Evolutionary conservation across 37 sponge, comb jelly and placozoan genomes (phyloP).

Genomic region (Haliclona indistincta): DNA sequence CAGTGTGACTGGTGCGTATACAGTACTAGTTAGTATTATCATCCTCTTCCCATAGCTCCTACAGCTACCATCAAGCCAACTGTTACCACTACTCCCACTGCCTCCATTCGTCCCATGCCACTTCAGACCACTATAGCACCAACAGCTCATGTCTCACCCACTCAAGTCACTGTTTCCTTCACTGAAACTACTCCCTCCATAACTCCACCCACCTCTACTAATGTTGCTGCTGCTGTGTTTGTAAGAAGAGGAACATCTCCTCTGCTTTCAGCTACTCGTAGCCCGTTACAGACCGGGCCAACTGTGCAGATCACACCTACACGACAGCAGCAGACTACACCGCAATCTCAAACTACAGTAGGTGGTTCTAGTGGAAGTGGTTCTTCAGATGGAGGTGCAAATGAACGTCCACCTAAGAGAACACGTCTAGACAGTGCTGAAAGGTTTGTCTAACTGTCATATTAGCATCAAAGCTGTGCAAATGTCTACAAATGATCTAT

Average conservation of each 20-base stretch:
- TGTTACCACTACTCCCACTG: slow-evolving; percentile 72
- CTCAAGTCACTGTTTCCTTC: slow-evolving; percentile 42
- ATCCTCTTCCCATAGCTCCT: slow-evolving; percentile 50
- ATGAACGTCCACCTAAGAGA: slow-evolving; percentile 4
- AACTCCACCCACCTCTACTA: slow-evolving; percentile 1
- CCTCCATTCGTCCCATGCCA: slow-evolving; percentile 70
- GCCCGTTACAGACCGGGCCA: slow-evolving; percentile 14
- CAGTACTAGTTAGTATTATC: no score
- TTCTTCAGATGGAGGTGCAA: background rate
- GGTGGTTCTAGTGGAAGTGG: slow-evolving; percentile 2
- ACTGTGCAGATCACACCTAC: background rate
- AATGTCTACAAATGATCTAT: background rate
- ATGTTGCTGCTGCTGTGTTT: slow-evolving; percentile 50
- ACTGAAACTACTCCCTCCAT: slow-evolving; percentile 20
- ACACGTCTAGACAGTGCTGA: slow-evolving; percentile 1
- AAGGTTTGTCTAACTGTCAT: background rate
- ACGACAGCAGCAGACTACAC: background rate
- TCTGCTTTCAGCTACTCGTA: background rate
- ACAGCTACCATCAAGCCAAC: slow-evolving; percentile 70
- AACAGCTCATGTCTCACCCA: slow-evolving; percentile 70
- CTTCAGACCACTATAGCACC: slow-evolving; percentile 52
- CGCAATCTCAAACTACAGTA: background rate
- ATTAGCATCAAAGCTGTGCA: background rate
- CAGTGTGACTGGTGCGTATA: no score
- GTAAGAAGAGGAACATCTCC: slow-evolving; percentile 46